These are phyloP conservation scores for Fulmarus glacialis DNA, from an alignment of 2,113 vertebrate genomes.

Conservation along the genomic window DNA sequence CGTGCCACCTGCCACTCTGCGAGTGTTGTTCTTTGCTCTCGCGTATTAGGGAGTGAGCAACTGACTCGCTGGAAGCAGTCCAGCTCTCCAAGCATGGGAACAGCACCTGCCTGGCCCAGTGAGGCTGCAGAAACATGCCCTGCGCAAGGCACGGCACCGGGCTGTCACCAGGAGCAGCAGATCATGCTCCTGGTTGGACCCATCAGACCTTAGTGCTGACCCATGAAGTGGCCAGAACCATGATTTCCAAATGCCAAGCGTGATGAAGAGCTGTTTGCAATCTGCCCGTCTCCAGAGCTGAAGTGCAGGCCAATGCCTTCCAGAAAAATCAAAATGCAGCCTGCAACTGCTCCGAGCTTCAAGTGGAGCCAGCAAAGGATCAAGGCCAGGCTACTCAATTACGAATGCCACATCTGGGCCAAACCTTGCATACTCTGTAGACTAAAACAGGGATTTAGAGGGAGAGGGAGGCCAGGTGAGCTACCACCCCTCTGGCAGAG, in stretches of 20 bases:
- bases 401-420: neutral
- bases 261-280: neutral
- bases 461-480: neutral
- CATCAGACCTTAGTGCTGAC: neutral
- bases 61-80: slow-evolving; percentile 28
- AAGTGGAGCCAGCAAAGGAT: neutral
- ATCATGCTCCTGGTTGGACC: neutral
- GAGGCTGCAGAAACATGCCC: neutral
- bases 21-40: neutral
- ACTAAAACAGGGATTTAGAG: neutral
- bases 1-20: neutral
- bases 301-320: neutral
- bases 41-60: neutral
- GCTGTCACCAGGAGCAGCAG: neutral
- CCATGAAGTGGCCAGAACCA: neutral
- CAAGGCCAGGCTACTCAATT: neutral
- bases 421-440: neutral
- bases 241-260: neutral
- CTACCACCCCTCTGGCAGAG: neutral
- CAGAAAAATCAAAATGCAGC: neutral
- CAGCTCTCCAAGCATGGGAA: slow-evolving; percentile 12
- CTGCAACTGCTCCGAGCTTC: neutral
- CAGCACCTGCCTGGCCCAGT: neutral
- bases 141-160: neutral
- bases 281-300: neutral